Conservation (phyloP, 2,888 invertebrate species). For the Ennomos fuscantarius region DNA sequence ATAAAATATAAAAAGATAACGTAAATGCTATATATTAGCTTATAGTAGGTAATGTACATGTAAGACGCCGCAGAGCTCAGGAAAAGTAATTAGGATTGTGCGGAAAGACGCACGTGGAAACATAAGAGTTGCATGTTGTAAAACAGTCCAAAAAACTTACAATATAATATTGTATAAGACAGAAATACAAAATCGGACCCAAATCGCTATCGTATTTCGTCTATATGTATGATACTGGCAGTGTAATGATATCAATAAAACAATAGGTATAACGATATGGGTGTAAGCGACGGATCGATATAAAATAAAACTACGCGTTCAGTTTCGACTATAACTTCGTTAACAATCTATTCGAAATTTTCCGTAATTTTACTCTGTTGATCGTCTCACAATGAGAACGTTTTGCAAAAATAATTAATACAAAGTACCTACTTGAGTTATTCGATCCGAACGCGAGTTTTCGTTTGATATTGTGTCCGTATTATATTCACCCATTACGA, state of each 20-base stretch:
- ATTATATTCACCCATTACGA: slow-evolving; percentile 44
- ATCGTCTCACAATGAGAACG: not conserved
- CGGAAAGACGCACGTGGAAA: slow-evolving; percentile 46
- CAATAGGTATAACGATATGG: slow-evolving; percentile 54
- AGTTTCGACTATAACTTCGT: not conserved
- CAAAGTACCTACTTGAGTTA: not conserved
- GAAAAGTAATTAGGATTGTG: slow-evolving; percentile 44
- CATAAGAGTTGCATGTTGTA: slow-evolving; percentile 59
- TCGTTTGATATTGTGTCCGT: slow-evolving; percentile 7
- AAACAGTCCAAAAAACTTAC: slow-evolving; percentile 80
- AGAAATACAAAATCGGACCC: slow-evolving; percentile 83
- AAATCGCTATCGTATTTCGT: slow-evolving; percentile 77
- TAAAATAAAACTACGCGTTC: slow-evolving; percentile 48
- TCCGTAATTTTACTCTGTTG: not conserved
- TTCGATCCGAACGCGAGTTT: slow-evolving; percentile 29
- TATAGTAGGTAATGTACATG: slow-evolving; percentile 20
- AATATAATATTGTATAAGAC: slow-evolving; percentile 77
- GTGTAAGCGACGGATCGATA: slow-evolving; percentile 3
- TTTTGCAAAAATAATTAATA: not conserved
- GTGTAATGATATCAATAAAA: slow-evolving; percentile 77
- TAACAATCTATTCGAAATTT: not conserved
- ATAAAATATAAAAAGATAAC: slow-evolving; percentile 16
- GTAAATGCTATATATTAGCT: slow-evolving; percentile 3
- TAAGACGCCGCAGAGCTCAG: slow-evolving; percentile 68
- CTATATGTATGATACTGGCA: slow-evolving; percentile 81